Evolutionary conservation across 2,113 vertebrate genomes (phyloP).

Genomic region (Poicephalus gulielmi): DNA sequence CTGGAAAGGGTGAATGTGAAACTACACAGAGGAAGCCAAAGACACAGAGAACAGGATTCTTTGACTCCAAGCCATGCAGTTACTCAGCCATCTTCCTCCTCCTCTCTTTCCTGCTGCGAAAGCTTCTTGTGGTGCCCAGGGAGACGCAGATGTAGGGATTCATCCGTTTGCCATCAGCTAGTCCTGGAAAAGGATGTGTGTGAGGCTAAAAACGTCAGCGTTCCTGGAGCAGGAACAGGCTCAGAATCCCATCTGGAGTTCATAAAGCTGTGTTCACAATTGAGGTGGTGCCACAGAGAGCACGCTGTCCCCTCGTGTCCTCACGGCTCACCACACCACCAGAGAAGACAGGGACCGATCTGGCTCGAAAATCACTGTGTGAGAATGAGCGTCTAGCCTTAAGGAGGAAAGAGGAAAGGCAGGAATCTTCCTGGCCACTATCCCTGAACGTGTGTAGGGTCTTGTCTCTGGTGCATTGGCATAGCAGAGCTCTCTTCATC

Average conservation of each 20-base stretch:
- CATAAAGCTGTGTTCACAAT: neutral
- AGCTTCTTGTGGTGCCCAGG: neutral
- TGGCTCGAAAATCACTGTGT: fast-evolving
- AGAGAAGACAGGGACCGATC: neutral
- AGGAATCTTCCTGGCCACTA: too few relatives aligned
- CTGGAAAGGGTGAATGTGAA: neutral
- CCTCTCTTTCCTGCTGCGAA: neutral
- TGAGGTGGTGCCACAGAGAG: neutral
- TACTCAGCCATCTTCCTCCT: neutral
- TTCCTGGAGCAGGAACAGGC: neutral
- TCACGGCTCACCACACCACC: neutral
- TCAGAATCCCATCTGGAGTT: neutral
- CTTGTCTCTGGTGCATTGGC: neutral
- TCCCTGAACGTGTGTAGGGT: fast-evolving
- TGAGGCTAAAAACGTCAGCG: neutral
- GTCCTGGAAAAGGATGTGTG: neutral
- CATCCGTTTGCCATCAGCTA: neutral
- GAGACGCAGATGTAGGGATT: neutral
- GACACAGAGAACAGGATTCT: neutral
- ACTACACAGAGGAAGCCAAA: neutral
- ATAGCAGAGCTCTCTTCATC: neutral
- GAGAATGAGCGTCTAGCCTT: neutral
- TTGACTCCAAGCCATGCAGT: neutral
- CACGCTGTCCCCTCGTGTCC: too few relatives aligned
- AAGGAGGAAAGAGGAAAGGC: neutral